A percentile compares a stretch with the other conserved stretches of the same genome.
Evolutionary conservation across 2,797 vertebrate species (phyloP).

Genomic region (Enoplosus armatus): DNA sequence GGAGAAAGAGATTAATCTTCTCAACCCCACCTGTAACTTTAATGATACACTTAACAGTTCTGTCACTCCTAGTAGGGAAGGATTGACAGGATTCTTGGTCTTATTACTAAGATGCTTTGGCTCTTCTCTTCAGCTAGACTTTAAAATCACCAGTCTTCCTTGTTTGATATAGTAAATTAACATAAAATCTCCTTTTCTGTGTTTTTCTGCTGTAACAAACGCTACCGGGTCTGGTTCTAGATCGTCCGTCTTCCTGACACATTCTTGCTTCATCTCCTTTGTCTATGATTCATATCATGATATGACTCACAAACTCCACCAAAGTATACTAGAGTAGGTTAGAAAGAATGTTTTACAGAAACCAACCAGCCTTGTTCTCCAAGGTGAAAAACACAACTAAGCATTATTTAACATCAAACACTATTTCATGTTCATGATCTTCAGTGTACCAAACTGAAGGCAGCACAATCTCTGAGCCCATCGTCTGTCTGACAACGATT

Average conservation of each 20-base stretch:
- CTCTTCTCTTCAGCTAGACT: not conserved
- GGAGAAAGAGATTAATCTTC: not conserved
- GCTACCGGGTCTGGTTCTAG: not conserved
- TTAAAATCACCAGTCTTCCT: not conserved
- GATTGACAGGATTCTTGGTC: not conserved
- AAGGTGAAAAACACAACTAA: not conserved
- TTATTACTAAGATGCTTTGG: not conserved
- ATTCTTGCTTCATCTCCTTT: not conserved
- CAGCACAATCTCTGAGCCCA: too few species aligned
- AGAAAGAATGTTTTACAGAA: not conserved
- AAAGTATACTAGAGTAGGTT: not conserved
- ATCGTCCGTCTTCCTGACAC: not conserved
- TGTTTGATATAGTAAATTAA: conserved; percentile 1
- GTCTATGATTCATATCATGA: not conserved
- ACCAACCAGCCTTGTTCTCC: not conserved
- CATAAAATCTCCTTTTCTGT: not conserved
- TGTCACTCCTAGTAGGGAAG: not conserved
- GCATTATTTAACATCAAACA: not conserved
- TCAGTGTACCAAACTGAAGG: not conserved
- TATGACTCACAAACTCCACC: not conserved
- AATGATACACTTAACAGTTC: not conserved
- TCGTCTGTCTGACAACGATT: too few species aligned
- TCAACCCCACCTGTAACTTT: not conserved
- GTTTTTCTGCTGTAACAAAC: not conserved
- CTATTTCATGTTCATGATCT: not conserved